Evolutionary conservation across 1,140 invertebrate genomes (phyloP).

Genomic region (Eciton burchellii): DNA sequence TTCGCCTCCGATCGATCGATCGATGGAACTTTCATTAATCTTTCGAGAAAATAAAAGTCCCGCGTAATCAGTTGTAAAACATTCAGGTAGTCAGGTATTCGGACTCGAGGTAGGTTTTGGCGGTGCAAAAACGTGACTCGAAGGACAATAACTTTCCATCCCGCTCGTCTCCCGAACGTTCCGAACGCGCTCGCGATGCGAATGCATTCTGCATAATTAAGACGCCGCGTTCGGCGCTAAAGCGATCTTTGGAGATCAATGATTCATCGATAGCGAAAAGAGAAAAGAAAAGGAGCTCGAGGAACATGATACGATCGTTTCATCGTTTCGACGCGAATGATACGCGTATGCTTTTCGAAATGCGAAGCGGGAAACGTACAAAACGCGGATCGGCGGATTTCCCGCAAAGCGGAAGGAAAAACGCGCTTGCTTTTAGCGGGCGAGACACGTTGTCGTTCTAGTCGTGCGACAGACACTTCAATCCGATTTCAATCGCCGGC

Average conservation of each 20-base stretch:
- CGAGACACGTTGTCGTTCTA: neutral
- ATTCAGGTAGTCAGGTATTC: neutral
- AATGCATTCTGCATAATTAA: constrained; percentile 1
- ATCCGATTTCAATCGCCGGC: constrained; percentile 37
- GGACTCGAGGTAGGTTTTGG: neutral
- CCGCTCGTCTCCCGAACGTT: neutral
- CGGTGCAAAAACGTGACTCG: neutral
- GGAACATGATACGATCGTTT: no score
- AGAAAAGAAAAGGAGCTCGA: neutral
- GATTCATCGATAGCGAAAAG: neutral
- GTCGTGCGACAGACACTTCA: constrained; percentile 35
- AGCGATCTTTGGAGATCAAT: neutral
- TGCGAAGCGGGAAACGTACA: neutral
- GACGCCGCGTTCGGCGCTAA: neutral
- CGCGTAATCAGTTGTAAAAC: neutral
- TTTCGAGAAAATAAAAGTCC: neutral
- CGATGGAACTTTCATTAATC: constrained; percentile 3
- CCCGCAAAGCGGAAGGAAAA: neutral
- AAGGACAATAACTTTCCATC: constrained; percentile 8
- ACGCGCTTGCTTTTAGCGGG: neutral
- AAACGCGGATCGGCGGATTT: constrained; percentile 11
- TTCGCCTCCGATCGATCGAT: neutral
- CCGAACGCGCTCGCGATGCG: neutral
- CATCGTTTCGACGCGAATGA: no score
- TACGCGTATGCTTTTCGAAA: neutral